Conservation (phyloP, 1,140 invertebrate species). For the Littorina saxatilis region DNA sequence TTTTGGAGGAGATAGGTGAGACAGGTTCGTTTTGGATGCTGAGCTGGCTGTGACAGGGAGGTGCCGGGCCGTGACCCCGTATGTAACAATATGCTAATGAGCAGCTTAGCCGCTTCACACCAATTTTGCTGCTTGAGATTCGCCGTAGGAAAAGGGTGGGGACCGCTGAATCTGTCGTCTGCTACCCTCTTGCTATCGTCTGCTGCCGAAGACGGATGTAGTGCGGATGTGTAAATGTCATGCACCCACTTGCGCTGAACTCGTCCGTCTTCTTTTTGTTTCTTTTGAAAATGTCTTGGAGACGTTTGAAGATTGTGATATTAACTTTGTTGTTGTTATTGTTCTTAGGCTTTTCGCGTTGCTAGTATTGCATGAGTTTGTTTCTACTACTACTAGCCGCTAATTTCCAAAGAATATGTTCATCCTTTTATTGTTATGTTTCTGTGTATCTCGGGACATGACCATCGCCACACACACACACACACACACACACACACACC, state of each 20-base stretch:
- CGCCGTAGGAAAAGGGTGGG: slow-evolving; percentile 30
- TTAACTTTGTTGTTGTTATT: too few species aligned
- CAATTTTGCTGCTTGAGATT: slow-evolving; percentile 32
- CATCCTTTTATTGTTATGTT: too few species aligned
- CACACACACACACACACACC: too few species aligned
- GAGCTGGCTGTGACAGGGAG: slow-evolving; percentile 29
- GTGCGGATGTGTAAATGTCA: background rate
- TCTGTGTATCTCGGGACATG: too few species aligned
- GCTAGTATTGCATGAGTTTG: too few species aligned
- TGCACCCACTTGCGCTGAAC: background rate
- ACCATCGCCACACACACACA: too few species aligned
- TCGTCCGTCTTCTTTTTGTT: too few species aligned
- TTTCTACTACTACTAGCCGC: too few species aligned
- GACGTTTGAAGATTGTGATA: too few species aligned
- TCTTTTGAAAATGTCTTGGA: too few species aligned
- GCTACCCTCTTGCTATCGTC: slow-evolving; percentile 3
- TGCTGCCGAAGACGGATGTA: slow-evolving; percentile 6
- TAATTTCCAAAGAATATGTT: too few species aligned
- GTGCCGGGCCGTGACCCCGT: slow-evolving; percentile 37
- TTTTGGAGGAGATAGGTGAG: slow-evolving; percentile 31
- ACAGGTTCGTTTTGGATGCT: slow-evolving; percentile 1
- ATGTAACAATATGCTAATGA: slow-evolving; percentile 43
- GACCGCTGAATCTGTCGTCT: slow-evolving; percentile 30
- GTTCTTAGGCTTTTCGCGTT: too few species aligned
- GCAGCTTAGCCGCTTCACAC: slow-evolving; percentile 35